Percentiles rank a stretch among this genome's conserved stretches.
phyloP scores from a whole-genome alignment of 2,113 vertebrate genomes.

The Ailurus styani region DNA sequence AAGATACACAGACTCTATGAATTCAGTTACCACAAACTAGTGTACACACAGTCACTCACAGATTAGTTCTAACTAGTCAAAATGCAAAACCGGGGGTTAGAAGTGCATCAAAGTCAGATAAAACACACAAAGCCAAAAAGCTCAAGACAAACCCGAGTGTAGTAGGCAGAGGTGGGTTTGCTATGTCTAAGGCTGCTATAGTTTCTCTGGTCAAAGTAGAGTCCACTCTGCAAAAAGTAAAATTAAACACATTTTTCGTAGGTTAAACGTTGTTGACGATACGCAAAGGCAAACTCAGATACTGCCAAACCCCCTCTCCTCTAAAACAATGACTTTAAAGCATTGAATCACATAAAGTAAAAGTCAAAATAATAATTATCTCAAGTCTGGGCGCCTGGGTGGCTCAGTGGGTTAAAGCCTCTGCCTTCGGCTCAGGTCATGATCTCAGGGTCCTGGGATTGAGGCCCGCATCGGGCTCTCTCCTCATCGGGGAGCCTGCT shows the following conservation, averaged over 20 bases:
- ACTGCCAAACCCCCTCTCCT: not conserved
- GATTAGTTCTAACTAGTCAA: slow-evolving; percentile 51
- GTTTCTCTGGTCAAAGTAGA: slow-evolving; percentile 94
- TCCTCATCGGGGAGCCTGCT: no score
- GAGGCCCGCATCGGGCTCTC: no score
- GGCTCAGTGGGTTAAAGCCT: no score
- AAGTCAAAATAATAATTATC: not conserved
- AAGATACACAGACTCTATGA: not conserved
- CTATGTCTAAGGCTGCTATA: slow-evolving; percentile 91
- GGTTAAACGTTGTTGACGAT: not conserved
- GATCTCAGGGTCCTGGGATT: no score
- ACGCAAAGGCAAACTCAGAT: not conserved
- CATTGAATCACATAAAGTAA: not conserved
- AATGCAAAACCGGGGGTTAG: slow-evolving; percentile 21
- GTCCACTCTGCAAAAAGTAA: slow-evolving; percentile 86
- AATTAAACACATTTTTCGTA: slow-evolving; percentile 55
- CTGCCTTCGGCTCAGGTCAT: no score
- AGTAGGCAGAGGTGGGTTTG: slow-evolving; percentile 83
- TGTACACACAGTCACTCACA: not conserved
- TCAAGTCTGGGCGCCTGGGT: no score
- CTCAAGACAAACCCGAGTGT: slow-evolving; percentile 79
- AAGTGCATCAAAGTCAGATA: slow-evolving; percentile 13
- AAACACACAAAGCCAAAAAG: slow-evolving; percentile 25
- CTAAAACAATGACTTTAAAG: slow-evolving; percentile 1
- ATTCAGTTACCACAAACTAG: slow-evolving; percentile 21